These are phyloP conservation scores for Sebastes hubbsi DNA, from an alignment of 2,797 vertebrate species.

Conservation along the genomic window DNA sequence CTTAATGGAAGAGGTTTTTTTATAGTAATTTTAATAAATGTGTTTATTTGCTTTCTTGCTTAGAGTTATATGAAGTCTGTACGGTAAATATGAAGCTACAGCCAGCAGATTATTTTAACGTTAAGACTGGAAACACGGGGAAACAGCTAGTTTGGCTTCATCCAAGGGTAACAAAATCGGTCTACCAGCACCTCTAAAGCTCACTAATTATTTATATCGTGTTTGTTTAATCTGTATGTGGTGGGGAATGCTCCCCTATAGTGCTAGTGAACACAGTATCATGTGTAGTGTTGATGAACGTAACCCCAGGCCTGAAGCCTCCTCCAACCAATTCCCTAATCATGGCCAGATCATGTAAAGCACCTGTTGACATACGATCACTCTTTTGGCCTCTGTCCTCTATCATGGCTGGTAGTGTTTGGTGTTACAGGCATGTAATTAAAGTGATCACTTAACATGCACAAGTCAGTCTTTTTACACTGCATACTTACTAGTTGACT, in stretches of 20 bases:
- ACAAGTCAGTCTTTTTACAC: neutral
- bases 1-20: neutral
- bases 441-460: neutral
- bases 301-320: neutral
- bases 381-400: neutral
- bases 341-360: neutral
- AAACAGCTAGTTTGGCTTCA: neutral
- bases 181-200: neutral
- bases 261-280: neutral
- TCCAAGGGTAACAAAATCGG: neutral
- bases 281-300: neutral
- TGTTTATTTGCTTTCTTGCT: neutral
- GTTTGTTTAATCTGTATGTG: neutral
- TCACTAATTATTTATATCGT: neutral
- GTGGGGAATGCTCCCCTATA: neutral
- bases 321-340: neutral
- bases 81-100: neutral
- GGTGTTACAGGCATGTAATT: neutral
- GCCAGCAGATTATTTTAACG: neutral
- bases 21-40: neutral
- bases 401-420: neutral
- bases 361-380: neutral
- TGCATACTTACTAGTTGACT: too few relatives aligned
- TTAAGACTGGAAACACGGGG: neutral
- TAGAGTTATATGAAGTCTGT: neutral